phyloP scores from a whole-genome alignment of 2,113 vertebrate genomes.

The zebrafish (Danio rerio) region DNA sequence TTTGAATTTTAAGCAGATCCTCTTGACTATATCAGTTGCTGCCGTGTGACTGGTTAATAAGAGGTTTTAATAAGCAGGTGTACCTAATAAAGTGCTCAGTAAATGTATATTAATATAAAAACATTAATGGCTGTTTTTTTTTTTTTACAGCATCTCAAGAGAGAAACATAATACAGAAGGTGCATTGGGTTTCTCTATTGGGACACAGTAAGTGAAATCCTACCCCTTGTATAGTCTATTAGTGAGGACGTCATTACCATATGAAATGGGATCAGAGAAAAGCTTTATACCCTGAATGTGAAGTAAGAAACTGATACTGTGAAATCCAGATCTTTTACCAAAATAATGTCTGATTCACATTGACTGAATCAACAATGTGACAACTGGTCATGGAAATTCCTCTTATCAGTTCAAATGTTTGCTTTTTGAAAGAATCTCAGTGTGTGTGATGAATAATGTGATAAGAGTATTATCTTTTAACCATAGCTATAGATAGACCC shows the following conservation, averaged over 20 bases:
- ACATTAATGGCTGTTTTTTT: no score
- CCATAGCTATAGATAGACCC: not conserved
- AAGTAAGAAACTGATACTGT: conserved; percentile 20
- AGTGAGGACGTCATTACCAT: conserved; percentile 35
- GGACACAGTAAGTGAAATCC: conserved; percentile 2
- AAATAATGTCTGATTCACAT: conserved; percentile 2
- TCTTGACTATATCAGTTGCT: no score
- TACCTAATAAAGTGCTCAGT: no score
- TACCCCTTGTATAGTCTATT: not conserved
- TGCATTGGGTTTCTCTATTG: not conserved
- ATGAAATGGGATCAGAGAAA: conserved; percentile 30
- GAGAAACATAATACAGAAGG: not conserved
- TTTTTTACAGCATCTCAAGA: not conserved
- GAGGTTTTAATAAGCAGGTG: no score
- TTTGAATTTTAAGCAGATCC: no score
- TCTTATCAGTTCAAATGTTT: not conserved
- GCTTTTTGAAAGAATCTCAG: not conserved
- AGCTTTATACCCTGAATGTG: conserved; percentile 8
- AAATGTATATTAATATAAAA: no score
- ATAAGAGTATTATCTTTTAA: not conserved
- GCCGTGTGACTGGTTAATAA: no score
- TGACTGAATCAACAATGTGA: not conserved
- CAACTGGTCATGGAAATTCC: not conserved
- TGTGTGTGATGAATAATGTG: not conserved
- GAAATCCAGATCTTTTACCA: not conserved